Percentiles rank a stretch among this genome's conserved stretches.
These are phyloP conservation scores for Arenaria interpres DNA, from an alignment of 2,113 vertebrate species.

Conservation along the genomic window DNA sequence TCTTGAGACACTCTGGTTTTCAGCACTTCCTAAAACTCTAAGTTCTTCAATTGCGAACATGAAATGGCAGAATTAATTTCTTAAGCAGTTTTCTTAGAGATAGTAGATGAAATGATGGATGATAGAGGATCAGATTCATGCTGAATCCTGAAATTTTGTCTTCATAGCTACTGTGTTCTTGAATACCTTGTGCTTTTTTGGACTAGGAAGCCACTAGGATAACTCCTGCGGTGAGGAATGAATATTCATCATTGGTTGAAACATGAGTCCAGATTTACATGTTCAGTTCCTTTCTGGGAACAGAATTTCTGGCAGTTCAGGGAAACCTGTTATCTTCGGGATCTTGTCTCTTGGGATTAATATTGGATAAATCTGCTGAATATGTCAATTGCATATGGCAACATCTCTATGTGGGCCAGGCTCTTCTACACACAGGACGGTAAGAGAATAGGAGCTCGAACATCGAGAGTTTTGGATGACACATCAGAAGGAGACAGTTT, in stretches of 20 bases:
- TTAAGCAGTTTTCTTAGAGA: neutral
- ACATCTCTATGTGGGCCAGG: neutral
- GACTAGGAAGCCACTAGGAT: neutral
- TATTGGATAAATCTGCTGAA: neutral
- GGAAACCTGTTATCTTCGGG: neutral
- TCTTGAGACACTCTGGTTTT: neutral
- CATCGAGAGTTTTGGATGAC: neutral
- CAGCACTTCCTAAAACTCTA: neutral
- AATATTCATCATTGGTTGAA: neutral
- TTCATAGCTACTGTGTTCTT: neutral
- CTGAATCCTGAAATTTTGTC: neutral
- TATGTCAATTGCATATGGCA: neutral
- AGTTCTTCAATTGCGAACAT: neutral
- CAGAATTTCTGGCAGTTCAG: neutral
- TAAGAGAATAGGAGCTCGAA: fast-evolving
- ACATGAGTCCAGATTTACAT: neutral
- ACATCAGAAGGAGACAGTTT: neutral
- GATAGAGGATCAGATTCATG: neutral
- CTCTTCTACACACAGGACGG: neutral
- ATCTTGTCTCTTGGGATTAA: neutral
- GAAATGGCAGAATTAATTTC: neutral
- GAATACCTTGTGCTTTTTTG: neutral
- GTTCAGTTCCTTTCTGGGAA: neutral
- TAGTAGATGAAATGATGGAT: neutral
- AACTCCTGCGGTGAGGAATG: neutral